Evolutionary conservation across 1,140 invertebrate genomes (phyloP).

Genomic region (Drosophila insularis): DNA sequence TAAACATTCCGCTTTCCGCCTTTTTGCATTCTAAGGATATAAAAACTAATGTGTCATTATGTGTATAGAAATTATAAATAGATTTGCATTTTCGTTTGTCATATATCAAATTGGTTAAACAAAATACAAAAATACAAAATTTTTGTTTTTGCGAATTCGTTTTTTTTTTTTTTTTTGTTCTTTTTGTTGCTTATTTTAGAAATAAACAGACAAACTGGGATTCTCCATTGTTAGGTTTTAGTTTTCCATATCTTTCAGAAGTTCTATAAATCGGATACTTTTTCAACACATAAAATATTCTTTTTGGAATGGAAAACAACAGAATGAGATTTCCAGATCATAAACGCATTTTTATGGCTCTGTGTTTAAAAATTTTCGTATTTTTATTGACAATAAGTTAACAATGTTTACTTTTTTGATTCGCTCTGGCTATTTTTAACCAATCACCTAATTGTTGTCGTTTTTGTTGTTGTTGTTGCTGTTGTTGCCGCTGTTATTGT

Average conservation of each 20-base stretch:
- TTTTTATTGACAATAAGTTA: slow-evolving; percentile 78
- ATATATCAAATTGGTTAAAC: no score
- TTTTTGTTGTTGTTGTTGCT: not conserved
- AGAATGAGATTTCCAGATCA: slow-evolving; percentile 46
- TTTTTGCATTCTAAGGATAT: not conserved
- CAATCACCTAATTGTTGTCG: slow-evolving; percentile 42
- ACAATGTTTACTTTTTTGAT: slow-evolving; percentile 72
- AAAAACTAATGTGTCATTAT: not conserved
- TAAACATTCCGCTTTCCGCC: not conserved
- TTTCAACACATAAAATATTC: slow-evolving; percentile 1
- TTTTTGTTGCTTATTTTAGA: not conserved
- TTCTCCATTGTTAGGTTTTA: not conserved
- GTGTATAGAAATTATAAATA: not conserved
- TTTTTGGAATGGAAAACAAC: slow-evolving; percentile 6
- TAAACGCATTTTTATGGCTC: slow-evolving; percentile 69
- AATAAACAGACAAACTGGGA: not conserved
- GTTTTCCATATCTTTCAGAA: not conserved
- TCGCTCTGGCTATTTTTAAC: slow-evolving; percentile 64
- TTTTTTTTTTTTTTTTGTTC: no score
- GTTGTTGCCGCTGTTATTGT: not conserved
- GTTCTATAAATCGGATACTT: slow-evolving; percentile 2
- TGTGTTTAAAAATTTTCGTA: slow-evolving; percentile 52
- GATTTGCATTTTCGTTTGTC: not conserved
- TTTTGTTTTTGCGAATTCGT: no score
- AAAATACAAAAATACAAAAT: no score